Base-by-base conservation (phyloP, 2,113 vertebrate genomes). In the Oxygymnocypris stewartii region DNA sequence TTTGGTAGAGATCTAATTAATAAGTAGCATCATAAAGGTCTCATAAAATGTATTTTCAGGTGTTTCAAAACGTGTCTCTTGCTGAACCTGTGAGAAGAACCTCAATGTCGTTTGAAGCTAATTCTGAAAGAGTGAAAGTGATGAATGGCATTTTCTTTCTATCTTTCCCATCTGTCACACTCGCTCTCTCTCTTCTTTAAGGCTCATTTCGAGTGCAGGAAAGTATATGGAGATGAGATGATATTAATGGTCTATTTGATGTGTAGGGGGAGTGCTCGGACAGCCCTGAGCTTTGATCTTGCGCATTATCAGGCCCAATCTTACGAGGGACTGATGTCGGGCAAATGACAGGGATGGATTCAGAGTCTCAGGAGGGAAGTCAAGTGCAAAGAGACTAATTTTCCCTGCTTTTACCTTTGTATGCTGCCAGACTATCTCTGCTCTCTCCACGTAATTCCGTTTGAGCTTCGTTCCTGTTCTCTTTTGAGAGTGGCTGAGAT, bases 221-320 rank as follows among this genome's bases (percentile, higher is more conserved):
- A 88, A 90, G 77, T 65, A 59, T 90, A 93, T 92, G 93, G 90
- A 94, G 91, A 94, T 93, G 91, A 92, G 89, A 89, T 31, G 10
- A 89, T 87, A 90, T 89, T 92, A 92, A 94, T 94, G 76, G 51
- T 84, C 82, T 90, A 93, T 94, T 92, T 94, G 93, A 95, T 93
- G 92, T 91, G 90, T 88, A 91, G 91, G 87, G 90, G 93, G 94
- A 94, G 93, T 92, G 92, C 92, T 92, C 82, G 84, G 80, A 79
- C 16, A 79, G 87, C 67, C 77, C 81, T 23, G 82, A 71, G 83
- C 93, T 95, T 95, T 94, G 94, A 94, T 91, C 88, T 89, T 81
- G 81, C 85, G 59, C 84, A 85, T 89, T 84, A 87, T 95, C 92
- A 91, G 87, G 13, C 40, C 87, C 86, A 84, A 85, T 63, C 82